phyloP scores from a whole-genome alignment of 2,113 vertebrate species.

The Bubo scandiacus region DNA sequence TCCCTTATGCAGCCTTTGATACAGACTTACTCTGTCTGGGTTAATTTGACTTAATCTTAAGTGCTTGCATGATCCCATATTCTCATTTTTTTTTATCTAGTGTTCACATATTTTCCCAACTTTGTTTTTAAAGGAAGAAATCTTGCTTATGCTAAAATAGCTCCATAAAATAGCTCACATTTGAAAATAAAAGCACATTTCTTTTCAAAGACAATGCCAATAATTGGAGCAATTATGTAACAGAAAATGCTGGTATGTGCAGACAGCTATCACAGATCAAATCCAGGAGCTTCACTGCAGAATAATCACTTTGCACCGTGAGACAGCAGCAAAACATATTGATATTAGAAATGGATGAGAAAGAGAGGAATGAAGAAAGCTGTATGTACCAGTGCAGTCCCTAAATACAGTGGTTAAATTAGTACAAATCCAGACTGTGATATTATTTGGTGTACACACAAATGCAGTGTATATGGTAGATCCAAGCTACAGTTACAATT shows the following conservation, averaged over 20 bases:
- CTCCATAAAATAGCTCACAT: not conserved
- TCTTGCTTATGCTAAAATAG: not conserved
- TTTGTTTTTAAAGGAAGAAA: not conserved
- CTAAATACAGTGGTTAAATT: not conserved
- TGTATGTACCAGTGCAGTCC: not conserved
- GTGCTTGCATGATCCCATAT: not conserved
- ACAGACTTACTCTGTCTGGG: not conserved
- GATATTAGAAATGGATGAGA: not conserved
- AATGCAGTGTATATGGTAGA: not conserved
- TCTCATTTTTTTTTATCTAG: not conserved
- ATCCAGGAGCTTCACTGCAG: not conserved
- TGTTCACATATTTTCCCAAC: not conserved
- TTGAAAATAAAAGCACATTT: not conserved
- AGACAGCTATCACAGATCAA: not conserved
- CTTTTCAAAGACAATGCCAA: not conserved
- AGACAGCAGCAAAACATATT: not conserved
- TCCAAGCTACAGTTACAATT: not conserved
- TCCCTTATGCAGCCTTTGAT: not conserved
- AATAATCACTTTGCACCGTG: not conserved
- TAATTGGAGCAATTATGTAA: conserved; percentile 11
- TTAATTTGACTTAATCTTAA: conserved; percentile 15
- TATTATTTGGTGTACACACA: not conserved
- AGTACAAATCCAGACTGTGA: not conserved
- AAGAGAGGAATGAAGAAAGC: not conserved
- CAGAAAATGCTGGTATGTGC: not conserved